phyloP scores from a whole-genome alignment of 2,797 vertebrate genomes.

The Chromobotia macracanthus region DNA sequence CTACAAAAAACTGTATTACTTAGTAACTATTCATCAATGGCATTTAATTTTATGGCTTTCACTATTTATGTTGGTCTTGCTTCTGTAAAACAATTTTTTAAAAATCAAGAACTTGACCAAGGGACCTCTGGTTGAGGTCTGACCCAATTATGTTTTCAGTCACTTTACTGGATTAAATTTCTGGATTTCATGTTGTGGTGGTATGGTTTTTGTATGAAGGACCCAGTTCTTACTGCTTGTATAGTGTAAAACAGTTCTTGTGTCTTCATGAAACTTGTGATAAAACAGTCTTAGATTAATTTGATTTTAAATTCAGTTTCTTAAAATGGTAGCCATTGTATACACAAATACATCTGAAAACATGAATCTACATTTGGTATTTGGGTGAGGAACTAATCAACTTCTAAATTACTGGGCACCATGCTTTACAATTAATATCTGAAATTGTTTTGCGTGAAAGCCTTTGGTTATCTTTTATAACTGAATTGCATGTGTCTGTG shows the following conservation, averaged over 20 bases:
- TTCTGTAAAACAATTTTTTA: too few species aligned
- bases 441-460: slow-evolving; percentile 12
- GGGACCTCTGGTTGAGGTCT: too few species aligned
- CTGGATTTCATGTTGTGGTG: too few species aligned
- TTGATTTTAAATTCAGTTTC: neutral
- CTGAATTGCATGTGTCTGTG: neutral
- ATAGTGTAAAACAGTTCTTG: slow-evolving; percentile 59
- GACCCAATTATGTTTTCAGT: too few species aligned
- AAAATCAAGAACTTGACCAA: too few species aligned
- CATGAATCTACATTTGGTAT: neutral
- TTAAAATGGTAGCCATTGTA: neutral
- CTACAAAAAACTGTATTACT: too few species aligned
- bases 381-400: slow-evolving; percentile 10
- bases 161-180: too few species aligned
- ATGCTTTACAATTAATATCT: slow-evolving; percentile 49
- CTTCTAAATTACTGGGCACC: slow-evolving; percentile 19
- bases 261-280: slow-evolving; percentile 38
- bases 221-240: too few species aligned
- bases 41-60: too few species aligned
- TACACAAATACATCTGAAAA: slow-evolving; percentile 29
- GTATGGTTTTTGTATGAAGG: too few species aligned
- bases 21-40: too few species aligned
- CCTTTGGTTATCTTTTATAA: neutral
- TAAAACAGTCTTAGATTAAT: slow-evolving; percentile 26
- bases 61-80: too few species aligned